phyloP scores from a whole-genome alignment of 1,140 invertebrate genomes.

The Macrobrachium rosenbergii region DNA sequence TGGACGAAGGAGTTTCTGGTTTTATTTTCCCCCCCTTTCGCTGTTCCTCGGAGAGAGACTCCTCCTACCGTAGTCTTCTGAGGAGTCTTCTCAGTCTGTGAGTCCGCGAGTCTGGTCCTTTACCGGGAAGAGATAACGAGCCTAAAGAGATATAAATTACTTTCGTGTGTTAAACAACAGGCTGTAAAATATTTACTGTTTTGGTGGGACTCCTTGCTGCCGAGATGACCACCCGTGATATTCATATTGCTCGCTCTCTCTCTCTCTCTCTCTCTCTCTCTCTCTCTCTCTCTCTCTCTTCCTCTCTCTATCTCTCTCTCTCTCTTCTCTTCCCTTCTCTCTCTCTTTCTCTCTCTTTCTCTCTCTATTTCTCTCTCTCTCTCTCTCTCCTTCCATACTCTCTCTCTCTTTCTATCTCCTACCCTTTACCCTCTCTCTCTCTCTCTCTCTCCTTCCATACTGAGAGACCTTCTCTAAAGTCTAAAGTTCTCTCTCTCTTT shows the following conservation, averaged over 20 bases:
- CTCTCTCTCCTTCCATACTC: neutral
- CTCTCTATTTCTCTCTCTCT: no score
- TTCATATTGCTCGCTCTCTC: neutral
- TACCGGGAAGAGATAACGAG: no score
- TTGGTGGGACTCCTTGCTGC: neutral
- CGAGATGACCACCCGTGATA: neutral
- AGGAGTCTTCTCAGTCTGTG: no score
- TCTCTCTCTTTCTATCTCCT: neutral
- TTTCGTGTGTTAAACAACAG: neutral
- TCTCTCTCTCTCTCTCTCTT: slow-evolving; percentile 39
- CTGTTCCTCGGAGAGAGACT: no score
- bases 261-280: slow-evolving; percentile 1
- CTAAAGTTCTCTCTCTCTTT: no score
- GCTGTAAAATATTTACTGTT: neutral
- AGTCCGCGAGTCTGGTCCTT: no score
- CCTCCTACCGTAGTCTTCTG: no score
- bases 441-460: slow-evolving; percentile 13
- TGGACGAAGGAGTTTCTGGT: no score
- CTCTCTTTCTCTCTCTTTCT: neutral
- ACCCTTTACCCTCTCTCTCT: slow-evolving; percentile 7
- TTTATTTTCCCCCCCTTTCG: no score
- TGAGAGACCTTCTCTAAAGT: neutral
- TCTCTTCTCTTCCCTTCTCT: no score
- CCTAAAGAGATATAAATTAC: no score
- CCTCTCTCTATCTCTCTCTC: neutral